Evolutionary conservation across 2,888 invertebrate genomes (phyloP).

Genomic region (Synergus gifuensis): DNA sequence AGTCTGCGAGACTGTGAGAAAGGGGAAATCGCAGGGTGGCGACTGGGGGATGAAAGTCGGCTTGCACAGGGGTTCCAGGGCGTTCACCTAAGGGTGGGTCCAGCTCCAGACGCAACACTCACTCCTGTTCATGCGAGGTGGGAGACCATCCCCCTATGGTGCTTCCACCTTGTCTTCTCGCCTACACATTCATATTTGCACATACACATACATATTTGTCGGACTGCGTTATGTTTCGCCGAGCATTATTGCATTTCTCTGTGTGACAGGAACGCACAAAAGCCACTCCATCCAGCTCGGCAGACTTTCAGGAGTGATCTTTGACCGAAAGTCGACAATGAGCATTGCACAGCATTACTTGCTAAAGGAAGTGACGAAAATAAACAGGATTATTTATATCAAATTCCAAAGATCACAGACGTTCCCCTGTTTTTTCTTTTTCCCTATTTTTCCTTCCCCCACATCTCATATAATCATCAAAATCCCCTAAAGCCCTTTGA

Average conservation of each 20-base stretch:
- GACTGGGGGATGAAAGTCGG: not conserved
- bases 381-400: not conserved
- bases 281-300: not conserved
- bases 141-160: not conserved
- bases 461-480: not conserved
- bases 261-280: not conserved
- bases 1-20: slow-evolving; percentile 20
- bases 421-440: not conserved
- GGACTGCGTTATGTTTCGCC: not conserved
- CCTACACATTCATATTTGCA: not conserved
- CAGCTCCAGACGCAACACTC: slow-evolving; percentile 73
- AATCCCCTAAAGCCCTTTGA: not conserved
- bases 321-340: not conserved
- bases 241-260: not conserved
- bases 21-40: not conserved
- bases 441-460: not conserved
- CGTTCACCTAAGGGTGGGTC: slow-evolving; percentile 73
- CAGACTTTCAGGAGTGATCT: slow-evolving; percentile 5
- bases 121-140: slow-evolving; percentile 3
- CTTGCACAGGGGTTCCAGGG: slow-evolving; percentile 62
- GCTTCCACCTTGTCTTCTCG: not conserved
- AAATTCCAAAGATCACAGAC: not conserved
- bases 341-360: not conserved
- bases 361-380: not conserved
- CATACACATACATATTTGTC: not conserved